phyloP scores from a whole-genome alignment of 2,113 vertebrate species.

The Nymphicus hollandicus region DNA sequence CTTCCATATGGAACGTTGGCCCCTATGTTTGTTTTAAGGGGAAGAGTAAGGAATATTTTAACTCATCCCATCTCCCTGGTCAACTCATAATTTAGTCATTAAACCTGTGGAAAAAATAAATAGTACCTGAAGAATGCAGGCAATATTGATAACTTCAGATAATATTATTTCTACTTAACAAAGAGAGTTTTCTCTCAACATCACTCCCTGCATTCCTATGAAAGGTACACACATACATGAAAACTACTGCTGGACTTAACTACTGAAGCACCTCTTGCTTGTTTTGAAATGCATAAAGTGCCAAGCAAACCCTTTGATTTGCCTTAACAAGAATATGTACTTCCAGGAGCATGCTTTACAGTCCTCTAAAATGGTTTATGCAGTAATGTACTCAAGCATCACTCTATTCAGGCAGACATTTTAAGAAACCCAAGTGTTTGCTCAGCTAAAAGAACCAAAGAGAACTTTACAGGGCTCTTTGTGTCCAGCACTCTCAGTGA shows the following conservation, averaged over 20 bases:
- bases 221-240: not conserved
- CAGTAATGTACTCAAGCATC: not conserved
- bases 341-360: not conserved
- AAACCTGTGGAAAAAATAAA: not conserved
- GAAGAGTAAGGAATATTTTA: not conserved
- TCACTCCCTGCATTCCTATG: not conserved
- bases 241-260: not conserved
- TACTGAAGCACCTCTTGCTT: not conserved
- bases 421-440: not conserved
- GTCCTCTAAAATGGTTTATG: not conserved
- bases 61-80: fast-evolving
- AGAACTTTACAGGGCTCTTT: not conserved
- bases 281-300: not conserved
- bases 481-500: not conserved
- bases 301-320: not conserved
- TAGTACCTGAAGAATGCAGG: not conserved
- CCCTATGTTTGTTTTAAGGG: not conserved
- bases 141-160: not conserved
- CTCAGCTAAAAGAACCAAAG: not conserved
- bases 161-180: not conserved
- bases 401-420: not conserved
- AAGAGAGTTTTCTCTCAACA: not conserved
- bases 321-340: not conserved
- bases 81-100: not conserved
- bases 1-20: not conserved